Evolutionary conservation across 2,797 vertebrate genomes (phyloP), one percentile per base, ranked within the genome.

Genomic region (Hyperoplus immaculatus): DNA sequence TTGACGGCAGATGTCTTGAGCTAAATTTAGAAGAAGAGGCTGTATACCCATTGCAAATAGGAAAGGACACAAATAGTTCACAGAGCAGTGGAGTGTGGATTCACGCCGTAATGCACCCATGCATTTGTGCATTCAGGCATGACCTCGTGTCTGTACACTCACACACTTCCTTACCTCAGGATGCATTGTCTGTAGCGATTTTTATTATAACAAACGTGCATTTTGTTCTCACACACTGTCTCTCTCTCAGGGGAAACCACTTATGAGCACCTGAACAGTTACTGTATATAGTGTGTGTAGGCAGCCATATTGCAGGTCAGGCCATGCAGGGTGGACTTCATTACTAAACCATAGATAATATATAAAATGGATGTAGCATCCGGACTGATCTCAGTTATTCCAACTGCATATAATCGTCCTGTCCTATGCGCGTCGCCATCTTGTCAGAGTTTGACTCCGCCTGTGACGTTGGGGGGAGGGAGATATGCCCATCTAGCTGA

Each of bases 11-110:
- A 61, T 82, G 70, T 78, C 62, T 64, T 49, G 16, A 55, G 69
- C 68, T 87, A 84, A 87, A 85, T 75, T 73, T 89, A 83, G 86
- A 86, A 69, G 64, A 11, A 11, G 61, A 18, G 45, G n/a, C 42
- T 21, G 21, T 59, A 59, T 60, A 66, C 85, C 16, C 4, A 41
- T 53, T 65, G 49, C 70, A 85, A 82, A 90, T 61, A 72, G 51
- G 36, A 79, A 66, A 80, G 36, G 77, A 88, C 83, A 81, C 38
- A 62, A 11, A 59, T 75, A 49, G 62, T 69, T 78, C 55, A 46
- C 21, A 21, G 47, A 41, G 42, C 61, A 49, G 72, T 15, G 51
- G 18, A 47, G 63, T 56, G 29, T 62, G 54, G 50, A 62, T 80
- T 80, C 82, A 71, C 69, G 66, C 65, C 67, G 65, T 63, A 81